Evolutionary conservation across 2,797 vertebrate genomes (phyloP).

Genomic region (Merluccius polli): DNA sequence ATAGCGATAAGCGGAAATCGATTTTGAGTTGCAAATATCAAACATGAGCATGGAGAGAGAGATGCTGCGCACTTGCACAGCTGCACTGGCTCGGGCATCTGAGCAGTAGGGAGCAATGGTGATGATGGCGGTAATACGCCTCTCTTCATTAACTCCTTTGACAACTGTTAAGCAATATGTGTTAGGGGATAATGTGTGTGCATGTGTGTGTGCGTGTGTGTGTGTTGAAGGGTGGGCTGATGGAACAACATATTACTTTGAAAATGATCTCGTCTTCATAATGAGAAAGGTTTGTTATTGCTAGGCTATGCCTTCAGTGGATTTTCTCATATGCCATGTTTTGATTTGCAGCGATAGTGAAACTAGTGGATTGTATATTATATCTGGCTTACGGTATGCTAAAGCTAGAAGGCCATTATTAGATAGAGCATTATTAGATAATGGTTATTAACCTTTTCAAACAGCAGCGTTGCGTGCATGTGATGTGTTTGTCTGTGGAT

Average conservation of each 20-base stretch:
- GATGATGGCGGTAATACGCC: conserved; percentile 11
- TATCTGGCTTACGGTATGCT: conserved; percentile 7
- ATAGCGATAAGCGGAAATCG: conserved; percentile 57
- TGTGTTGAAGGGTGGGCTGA: conserved; percentile 1
- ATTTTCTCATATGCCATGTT: conserved; percentile 11
- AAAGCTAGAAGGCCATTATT: not conserved
- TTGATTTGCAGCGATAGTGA: conserved; percentile 8
- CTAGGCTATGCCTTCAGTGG: not conserved
- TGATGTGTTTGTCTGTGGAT: not conserved
- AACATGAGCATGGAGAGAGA: conserved; percentile 19
- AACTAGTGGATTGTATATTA: conserved; percentile 1
- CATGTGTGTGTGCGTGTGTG: not conserved
- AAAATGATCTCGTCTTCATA: conserved; percentile 5
- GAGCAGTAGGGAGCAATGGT: conserved; percentile 13
- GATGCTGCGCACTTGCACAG: not conserved
- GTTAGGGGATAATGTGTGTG: conserved; percentile 1
- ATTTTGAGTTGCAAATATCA: conserved; percentile 48
- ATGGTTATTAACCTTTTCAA: not conserved
- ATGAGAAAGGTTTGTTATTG: conserved; percentile 13
- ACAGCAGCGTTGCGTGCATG: conserved; percentile 3
- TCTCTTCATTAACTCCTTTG: conserved; percentile 12
- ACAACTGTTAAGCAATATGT: conserved; percentile 3
- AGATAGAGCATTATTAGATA: not conserved
- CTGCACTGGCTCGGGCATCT: not conserved
- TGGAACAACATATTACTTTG: conserved; percentile 3